These are phyloP conservation scores for Wasmannia auropunctata DNA, from an alignment of 1,140 invertebrate species.

Conservation along the genomic window DNA sequence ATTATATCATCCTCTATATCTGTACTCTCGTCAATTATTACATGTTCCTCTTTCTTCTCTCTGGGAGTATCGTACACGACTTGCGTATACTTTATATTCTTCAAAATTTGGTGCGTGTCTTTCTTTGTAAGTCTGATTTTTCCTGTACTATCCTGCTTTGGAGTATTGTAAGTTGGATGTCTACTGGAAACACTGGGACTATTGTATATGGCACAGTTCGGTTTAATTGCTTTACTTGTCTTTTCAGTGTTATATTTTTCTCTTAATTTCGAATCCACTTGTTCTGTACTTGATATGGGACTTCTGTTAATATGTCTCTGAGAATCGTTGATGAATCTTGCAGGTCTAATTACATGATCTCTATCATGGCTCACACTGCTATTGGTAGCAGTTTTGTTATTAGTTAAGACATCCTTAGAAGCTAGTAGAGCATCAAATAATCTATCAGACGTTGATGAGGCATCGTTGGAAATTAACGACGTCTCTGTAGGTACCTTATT, in stretches of 20 bases:
- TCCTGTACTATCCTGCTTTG: not conserved
- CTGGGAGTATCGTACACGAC: slow-evolving; percentile 53
- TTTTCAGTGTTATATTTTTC: not conserved
- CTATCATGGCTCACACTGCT: not conserved
- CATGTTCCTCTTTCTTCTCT: slow-evolving; percentile 14
- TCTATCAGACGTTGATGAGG: not conserved
- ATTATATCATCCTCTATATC: slow-evolving; percentile 45
- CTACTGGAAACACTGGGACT: not conserved
- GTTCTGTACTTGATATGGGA: not conserved
- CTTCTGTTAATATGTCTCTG: not conserved
- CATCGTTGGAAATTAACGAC: not conserved
- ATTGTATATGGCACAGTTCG: not conserved
- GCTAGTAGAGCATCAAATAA: not conserved
- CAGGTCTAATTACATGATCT: not conserved
- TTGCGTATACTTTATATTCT: slow-evolving; percentile 51
- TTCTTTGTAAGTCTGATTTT: slow-evolving; percentile 28
- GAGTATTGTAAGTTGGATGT: not conserved
- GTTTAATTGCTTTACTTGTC: not conserved
- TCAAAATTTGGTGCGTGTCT: slow-evolving; percentile 44
- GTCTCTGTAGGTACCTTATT: not conserved
- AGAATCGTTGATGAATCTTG: not conserved
- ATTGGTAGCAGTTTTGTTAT: slow-evolving; percentile 31
- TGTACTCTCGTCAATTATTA: slow-evolving; percentile 54
- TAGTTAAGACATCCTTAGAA: not conserved
- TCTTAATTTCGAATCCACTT: not conserved